Evolutionary conservation across 2,797 vertebrate genomes (phyloP), one percentile per base, ranked within the genome.

Genomic region (Acomys russatus): DNA sequence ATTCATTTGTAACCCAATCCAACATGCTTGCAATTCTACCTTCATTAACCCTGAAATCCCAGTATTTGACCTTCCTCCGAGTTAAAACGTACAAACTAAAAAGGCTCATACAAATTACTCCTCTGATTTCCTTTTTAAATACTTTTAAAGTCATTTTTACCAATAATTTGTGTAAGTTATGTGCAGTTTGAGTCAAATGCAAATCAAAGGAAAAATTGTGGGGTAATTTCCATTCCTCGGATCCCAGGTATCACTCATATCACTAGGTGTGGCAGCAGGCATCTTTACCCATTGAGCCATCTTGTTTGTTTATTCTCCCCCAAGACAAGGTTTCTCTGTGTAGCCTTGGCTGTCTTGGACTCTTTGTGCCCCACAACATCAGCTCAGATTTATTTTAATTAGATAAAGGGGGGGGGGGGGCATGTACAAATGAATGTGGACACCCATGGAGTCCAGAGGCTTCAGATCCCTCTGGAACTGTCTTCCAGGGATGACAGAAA

Each of bases 1-100:
- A 64, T 61, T 80, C 38, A 12, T 68, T 92, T 8, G 9, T 73
- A 79, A 30, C 2, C 25, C 25, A 23, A 44, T 18, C n/a, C 51
- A 18, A 23, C 6, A 9, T 9, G 15, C 30, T 15, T 22, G 38
- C 28, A 93, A 70, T 76, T 77, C 68, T 91, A 85, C 71, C 49
- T 90, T 54, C 51, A 35, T 74, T 61, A 84, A 88, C 35, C 59
- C 79, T 44, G n/a, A 91, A 87, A 92, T 70, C 59, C 17, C 56
- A 76, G 3, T 17, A 49, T 56, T 30, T 33, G 10, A 59, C 23
- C 30, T 38, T 68, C 61, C n/a, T 23, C 66, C 54, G 44, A 88
- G 22, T 56, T 54, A 35, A 59, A 87, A 33, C 49, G 33, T 18
- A 70, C 68, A 87, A 87, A 28, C 51, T 71, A 87, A 71, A 59